Evolutionary conservation across 2,888 invertebrate genomes (phyloP), one percentile per base, ranked within the genome.

Genomic region (Calameuta pallipes): DNA sequence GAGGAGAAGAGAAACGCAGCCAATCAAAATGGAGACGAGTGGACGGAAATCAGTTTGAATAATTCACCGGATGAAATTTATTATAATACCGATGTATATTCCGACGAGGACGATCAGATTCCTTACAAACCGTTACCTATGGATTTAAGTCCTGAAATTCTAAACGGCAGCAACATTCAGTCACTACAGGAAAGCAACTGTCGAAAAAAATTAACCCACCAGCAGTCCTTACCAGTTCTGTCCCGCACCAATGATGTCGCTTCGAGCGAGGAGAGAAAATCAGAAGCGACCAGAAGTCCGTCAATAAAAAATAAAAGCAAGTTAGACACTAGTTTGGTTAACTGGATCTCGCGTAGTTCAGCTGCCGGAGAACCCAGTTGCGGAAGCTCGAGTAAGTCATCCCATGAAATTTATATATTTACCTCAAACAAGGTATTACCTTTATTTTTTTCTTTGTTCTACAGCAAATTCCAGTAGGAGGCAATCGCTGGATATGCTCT

Each of bases 401-500:
- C 2, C 41, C 9, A 41, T 9, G 6, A 41, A 23, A 41, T 23
- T 15, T 9, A 41, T 41, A 41, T 23, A 41, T n/a, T 1, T 23
- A 23, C 6, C 6, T 41, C 6, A 23, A 41, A 41, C 6, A 15
- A 41, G 41, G 6, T 41, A 31, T 69, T 13, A 1, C 80, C 78
- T 75, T 34, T 37, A 80, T 75, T 76, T 15, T 76, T 15, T 75
- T 83, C 81, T 83, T 83, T 80, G 76, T 86, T 85, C 85, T 77
- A 56, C 31, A 90, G 91, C 86, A 12, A 91, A 85, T 79, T 91
- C 90, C 87, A 93, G 92, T 79, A 92, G 96, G 75, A 92, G 96
- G 35, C 96, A 96, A 90, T 96, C 96, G 82, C 92, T 97, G 56
- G 96, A 97, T 86, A 95, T 96, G 80, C 89, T 96, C 35, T 93